Evolutionary conservation across 2,113 vertebrate genomes (phyloP).

Genomic region (Tringa solitaria): DNA sequence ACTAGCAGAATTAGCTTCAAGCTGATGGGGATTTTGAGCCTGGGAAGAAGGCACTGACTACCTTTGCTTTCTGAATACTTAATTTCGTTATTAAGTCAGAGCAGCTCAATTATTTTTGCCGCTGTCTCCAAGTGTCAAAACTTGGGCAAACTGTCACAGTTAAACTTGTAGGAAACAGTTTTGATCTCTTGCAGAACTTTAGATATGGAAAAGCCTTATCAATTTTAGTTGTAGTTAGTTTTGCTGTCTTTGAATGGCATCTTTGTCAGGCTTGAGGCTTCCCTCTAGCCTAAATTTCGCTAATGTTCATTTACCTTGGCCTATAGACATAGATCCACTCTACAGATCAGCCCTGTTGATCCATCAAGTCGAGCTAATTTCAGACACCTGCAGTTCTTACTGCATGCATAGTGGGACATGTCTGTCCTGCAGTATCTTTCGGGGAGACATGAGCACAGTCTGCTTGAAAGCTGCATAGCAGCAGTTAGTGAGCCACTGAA

Average conservation of each 20-base stretch:
- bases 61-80: conserved; percentile 32
- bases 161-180: not conserved
- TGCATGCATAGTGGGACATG: not conserved
- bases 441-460: not conserved
- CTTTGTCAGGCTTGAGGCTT: not conserved
- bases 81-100: not conserved
- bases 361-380: not conserved
- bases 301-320: not conserved
- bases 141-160: not conserved
- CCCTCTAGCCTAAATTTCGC: not conserved
- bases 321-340: not conserved
- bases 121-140: not conserved
- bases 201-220: not conserved
- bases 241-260: not conserved
- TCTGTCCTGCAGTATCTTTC: not conserved
- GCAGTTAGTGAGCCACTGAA: not conserved
- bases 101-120: not conserved
- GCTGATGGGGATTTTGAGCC: not conserved
- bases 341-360: not conserved
- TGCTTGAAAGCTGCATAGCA: not conserved
- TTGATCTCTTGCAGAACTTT: not conserved
- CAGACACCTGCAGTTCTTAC: not conserved
- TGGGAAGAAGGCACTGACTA: not conserved
- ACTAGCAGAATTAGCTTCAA: conserved; percentile 21
- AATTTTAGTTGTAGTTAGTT: not conserved